Evolutionary conservation across 92 coral and sea anemone genomes (phyloP), one percentile per base, ranked within the genome.

Genomic region (Paragorgia papillata): DNA sequence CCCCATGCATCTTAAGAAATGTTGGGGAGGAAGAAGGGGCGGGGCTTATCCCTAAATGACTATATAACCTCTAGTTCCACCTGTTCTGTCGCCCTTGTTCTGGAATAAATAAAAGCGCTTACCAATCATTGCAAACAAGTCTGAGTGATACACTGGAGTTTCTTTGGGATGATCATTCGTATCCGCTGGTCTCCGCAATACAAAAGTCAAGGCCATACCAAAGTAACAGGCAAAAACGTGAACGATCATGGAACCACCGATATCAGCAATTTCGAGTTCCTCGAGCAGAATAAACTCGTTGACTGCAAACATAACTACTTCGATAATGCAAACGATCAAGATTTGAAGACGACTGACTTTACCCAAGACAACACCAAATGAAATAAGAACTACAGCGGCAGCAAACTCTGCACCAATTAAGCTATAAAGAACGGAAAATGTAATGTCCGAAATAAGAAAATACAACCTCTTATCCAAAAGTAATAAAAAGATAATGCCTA

Each of bases 111-210:
- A n/a, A n/a, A 37, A 37, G 10, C 43, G 12, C 80, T 70, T 82
- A 86, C 90, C 87, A 58, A 87, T 87, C 90, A 87, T 87, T 13
- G 90, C 87, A 60, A 87, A 87, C 31, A 87, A 28, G 51, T 87
- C 90, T 21, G 90, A 87, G 19, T 87, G 87, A 27, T 87, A 87
- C 27, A 66, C 73, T 0, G 87, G 69, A 31, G 41, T 87, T 53
- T 87, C 90, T 67, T 87, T 87, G 1, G 80, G 87, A 40, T 66
- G 41, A 22, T 66, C 41, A 22, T 43, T 20, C 21, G 49, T 87
- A 1, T 71, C 80, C 44, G 34, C 54, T 26, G 87, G 82, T 12
- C 69, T 54, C 58, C 60, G 63, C n/a, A 83, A 54, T 26, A 73
- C 81, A 14, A 83, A 76, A 20, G 87, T 68, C 29, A 86, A 65